phyloP scores from a whole-genome alignment of 1,140 invertebrate species.

The Myzus persicae region DNA sequence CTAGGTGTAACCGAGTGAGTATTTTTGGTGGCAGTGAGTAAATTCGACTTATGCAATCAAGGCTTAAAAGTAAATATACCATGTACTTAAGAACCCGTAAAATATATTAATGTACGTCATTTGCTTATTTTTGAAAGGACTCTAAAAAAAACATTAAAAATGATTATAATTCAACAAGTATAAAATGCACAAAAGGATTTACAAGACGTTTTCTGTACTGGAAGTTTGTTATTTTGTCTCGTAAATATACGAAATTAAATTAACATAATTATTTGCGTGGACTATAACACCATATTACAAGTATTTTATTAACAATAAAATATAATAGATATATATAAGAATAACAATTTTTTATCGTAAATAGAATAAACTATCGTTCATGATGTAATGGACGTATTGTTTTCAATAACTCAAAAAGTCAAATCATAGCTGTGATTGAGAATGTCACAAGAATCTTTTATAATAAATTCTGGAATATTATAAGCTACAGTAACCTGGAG shows the following conservation, averaged over 20 bases:
- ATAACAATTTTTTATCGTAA: not conserved
- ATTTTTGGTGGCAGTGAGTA: no score
- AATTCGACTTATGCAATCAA: not conserved
- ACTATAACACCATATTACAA: not conserved
- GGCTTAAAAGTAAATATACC: not conserved
- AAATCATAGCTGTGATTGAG: not conserved
- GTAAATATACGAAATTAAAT: not conserved
- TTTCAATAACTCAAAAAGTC: not conserved
- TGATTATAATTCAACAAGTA: not conserved
- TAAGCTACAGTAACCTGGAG: no score
- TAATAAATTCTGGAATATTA: no score
- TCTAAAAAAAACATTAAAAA: not conserved
- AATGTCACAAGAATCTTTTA: no score
- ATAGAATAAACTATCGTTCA: not conserved
- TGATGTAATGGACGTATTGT: not conserved
- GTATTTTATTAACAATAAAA: not conserved
- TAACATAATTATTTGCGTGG: not conserved
- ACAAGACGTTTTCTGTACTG: not conserved
- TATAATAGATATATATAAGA: not conserved
- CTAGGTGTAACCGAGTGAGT: not conserved
- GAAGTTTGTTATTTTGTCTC: not conserved
- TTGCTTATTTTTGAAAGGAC: not conserved
- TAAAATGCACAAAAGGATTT: not conserved
- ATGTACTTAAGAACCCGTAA: no score
- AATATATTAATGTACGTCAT: no score